These are phyloP conservation scores for Vidua macroura DNA, from an alignment of 2,113 vertebrate species.

Conservation along the genomic window DNA sequence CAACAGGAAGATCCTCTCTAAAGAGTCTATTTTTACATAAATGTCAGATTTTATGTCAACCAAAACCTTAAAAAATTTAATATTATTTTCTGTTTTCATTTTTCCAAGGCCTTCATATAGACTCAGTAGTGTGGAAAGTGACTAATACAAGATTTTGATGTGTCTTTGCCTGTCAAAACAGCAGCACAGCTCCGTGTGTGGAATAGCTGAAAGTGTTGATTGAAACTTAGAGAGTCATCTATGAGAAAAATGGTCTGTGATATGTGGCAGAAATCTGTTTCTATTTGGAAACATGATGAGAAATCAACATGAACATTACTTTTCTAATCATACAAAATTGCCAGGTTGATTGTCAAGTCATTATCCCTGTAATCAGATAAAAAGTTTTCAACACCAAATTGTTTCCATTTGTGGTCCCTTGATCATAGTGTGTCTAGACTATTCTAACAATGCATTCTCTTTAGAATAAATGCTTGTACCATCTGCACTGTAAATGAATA, in stretches of 20 bases:
- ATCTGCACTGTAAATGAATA: background rate
- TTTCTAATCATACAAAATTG: conserved; percentile 41
- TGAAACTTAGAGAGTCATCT: background rate
- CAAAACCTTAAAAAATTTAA: background rate
- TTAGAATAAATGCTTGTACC: background rate
- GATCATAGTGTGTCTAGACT: background rate
- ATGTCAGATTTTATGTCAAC: background rate
- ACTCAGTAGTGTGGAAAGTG: background rate
- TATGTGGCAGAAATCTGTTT: background rate
- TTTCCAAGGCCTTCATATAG: background rate
- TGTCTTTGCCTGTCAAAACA: background rate
- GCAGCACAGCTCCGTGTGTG: background rate
- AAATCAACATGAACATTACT: conserved; percentile 28
- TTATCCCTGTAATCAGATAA: conserved; percentile 40
- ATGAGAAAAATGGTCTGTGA: background rate
- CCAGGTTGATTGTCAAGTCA: conserved; percentile 21
- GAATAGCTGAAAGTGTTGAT: background rate
- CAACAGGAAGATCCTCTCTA: background rate
- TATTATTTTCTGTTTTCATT: background rate
- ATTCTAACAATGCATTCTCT: background rate
- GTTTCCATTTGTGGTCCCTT: background rate
- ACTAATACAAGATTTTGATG: background rate
- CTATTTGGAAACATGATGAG: conserved; percentile 30
- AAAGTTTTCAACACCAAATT: background rate
- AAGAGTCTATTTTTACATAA: background rate